phyloP scores from a whole-genome alignment of 1,140 invertebrate species.

The Berghia stephanieae region DNA sequence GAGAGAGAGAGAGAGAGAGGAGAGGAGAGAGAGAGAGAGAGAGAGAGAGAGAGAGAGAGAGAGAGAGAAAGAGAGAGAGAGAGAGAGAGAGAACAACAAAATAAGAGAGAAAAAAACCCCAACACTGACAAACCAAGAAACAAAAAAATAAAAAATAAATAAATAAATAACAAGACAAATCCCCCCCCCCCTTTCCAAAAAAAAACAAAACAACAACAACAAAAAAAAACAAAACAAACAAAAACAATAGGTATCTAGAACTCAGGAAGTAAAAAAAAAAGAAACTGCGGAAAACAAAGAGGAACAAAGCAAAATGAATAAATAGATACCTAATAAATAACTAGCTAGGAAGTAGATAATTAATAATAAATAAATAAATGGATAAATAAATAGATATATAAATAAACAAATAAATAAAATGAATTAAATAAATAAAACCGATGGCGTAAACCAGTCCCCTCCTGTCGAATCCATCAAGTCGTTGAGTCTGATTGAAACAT shows the following conservation, averaged over 20 bases:
- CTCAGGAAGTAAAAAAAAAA: not conserved
- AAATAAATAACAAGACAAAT: not conserved
- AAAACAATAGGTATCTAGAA: not conserved
- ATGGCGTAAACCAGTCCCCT: no score
- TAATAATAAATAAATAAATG: no score
- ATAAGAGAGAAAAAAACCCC: not conserved
- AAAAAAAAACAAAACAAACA: not conserved
- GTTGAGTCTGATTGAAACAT: no score
- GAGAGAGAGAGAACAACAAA: not conserved
- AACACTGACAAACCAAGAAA: not conserved
- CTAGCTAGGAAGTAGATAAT: no score
- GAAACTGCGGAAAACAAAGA: no score
- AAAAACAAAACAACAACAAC: not conserved
- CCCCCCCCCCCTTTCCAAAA: not conserved
- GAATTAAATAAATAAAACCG: no score
- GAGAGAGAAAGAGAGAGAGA: slow-evolving; percentile 9
- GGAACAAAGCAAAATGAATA: no score
- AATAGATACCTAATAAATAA: no score
- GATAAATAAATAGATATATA: no score
- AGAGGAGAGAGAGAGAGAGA: not conserved
- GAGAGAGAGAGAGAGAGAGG: slow-evolving; percentile 5
- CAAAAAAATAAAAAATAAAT: not conserved
- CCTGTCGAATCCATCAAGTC: no score
- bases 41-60: slow-evolving; percentile 1
- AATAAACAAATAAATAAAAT: no score